Evolutionary conservation across 2,797 vertebrate genomes (phyloP).

Genomic region (Poecilia velifera): DNA sequence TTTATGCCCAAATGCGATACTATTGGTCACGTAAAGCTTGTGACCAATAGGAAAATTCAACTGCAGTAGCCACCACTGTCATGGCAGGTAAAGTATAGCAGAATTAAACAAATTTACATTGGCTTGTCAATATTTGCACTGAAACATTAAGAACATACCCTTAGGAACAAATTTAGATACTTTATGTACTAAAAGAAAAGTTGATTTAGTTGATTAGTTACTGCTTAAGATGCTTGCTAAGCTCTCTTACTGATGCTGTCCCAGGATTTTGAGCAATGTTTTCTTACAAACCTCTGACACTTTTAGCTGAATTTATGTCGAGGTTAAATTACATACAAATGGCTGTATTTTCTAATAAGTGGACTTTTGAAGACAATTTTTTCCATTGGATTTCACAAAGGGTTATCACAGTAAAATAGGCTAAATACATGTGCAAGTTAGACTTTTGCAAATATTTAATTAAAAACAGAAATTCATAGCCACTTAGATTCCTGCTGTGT

Average conservation of each 20-base stretch:
- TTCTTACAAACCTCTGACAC: background rate
- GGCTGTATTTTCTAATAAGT: background rate
- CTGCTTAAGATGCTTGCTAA: conserved; percentile 11
- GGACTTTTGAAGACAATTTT: background rate
- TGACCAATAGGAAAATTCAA: too few relatives aligned
- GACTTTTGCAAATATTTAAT: background rate
- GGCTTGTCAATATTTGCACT: too few relatives aligned
- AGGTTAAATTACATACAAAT: background rate
- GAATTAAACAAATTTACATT: too few relatives aligned
- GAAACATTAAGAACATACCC: too few relatives aligned
- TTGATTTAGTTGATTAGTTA: too few relatives aligned
- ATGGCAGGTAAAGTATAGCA: too few relatives aligned
- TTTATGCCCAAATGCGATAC: too few relatives aligned
- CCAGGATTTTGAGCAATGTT: background rate
- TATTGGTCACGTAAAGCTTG: too few relatives aligned
- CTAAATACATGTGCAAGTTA: background rate
- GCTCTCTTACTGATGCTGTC: conserved; percentile 10
- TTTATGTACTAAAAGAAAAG: too few relatives aligned
- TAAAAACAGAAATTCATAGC: background rate
- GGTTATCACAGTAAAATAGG: background rate
- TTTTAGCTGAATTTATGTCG: background rate
- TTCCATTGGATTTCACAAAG: background rate
- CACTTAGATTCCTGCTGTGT: background rate
- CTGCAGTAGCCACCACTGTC: too few relatives aligned
- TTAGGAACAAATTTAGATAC: too few relatives aligned